Base-by-base conservation (phyloP, 30 jellyfish, hydroid and myxozoan genomes). In the Pelagia noctiluca region DNA sequence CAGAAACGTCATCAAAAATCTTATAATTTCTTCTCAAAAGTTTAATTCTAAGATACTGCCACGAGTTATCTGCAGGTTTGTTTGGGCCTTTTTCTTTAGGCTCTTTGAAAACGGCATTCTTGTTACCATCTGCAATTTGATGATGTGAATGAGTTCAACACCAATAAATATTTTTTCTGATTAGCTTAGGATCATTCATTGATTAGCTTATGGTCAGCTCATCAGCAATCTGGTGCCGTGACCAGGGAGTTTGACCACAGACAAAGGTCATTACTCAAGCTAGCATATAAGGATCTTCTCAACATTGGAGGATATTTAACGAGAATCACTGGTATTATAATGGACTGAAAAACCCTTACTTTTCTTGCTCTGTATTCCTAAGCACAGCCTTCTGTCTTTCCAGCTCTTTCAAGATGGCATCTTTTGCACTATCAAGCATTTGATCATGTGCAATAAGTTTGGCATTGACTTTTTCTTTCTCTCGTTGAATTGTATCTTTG, bases 351-450 rank as follows among this genome's bases (percentile, higher is more conserved):
- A n/a, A n/a, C n/a, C n/a, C 92, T 50, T 82, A 82, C 92, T 82
- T 82, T 33, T 87, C 96, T 50, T 19, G 46, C 57, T 87, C 96
- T 10, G 85, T 71, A 35, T 24, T 87, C 61, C 85, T 57, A 38
- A 72, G 63, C 13, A 75, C 80, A 28, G 84, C 88, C 42, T 78
- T 67, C 48, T 87, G 90, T 35, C 88, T 49, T 2, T 88, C 94
- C 29, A 81, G 60, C 57, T 89, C 97, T 65, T 82, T 75, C 68
- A 80, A 28, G 10, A 89, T 70, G 1, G 93, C 86, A 42, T 74
- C 94, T 81, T 89, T 89, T 1, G 97, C 94, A 33, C 67, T 72
- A 42, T 75, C 90, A 30, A 89, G 72, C 68, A 80, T 35, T 57
- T 75, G 76, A 54, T 75, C 91, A 54, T 89, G 89, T 49, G 61